Percentiles rank a stretch among this genome's conserved stretches.
Conservation (phyloP, 1,140 invertebrate species). For the Brachionus asplanchnoidis region DNA sequence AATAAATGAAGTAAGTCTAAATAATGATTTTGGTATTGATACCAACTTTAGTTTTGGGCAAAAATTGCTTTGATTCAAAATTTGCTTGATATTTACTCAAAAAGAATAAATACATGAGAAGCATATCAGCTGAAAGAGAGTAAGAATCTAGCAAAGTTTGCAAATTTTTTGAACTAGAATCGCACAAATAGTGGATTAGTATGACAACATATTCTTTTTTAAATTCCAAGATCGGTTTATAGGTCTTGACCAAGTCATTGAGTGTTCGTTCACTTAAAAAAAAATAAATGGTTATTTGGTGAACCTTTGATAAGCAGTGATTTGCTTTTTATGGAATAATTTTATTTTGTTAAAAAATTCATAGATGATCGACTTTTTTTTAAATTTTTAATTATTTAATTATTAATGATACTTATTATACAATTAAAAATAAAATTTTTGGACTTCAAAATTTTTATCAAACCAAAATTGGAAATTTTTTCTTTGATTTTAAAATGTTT, state of each 20-base stretch:
- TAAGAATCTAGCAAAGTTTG: neutral
- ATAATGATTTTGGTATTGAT: neutral
- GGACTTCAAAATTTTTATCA: too few relatives aligned
- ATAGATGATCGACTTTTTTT: too few relatives aligned
- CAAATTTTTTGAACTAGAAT: neutral
- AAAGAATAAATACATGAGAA: neutral
- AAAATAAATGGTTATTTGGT: neutral
- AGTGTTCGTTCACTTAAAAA: neutral
- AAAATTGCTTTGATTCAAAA: neutral
- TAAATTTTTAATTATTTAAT: too few relatives aligned
- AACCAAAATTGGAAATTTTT: too few relatives aligned
- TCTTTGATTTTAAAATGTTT: too few relatives aligned
- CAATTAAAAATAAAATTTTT: too few relatives aligned
- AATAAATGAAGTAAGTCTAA: neutral
- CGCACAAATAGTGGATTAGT: neutral
- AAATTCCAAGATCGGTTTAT: neutral
- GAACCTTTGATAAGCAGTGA: neutral
- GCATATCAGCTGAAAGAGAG: neutral
- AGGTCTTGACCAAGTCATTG: neutral
- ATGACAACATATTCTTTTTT: neutral
- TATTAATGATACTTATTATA: too few relatives aligned
- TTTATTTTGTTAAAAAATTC: too few relatives aligned
- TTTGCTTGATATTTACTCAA: neutral
- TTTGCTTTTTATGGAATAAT: too few relatives aligned
- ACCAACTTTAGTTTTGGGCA: neutral